Base-by-base conservation (phyloP, 2,797 vertebrate genomes). In the Iguana delicatissima region DNA sequence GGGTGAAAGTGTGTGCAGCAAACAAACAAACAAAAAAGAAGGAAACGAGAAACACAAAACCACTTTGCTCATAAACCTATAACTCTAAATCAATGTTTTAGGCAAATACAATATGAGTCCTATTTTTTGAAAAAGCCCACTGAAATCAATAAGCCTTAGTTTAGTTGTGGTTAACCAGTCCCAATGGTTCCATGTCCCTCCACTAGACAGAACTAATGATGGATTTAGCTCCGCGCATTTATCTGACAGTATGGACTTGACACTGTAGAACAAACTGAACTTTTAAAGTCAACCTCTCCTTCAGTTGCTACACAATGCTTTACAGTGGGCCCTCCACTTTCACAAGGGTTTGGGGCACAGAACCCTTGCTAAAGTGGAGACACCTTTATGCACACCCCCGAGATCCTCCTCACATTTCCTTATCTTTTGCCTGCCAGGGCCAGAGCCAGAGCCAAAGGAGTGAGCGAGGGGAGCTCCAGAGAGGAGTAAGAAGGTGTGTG, bases 1-100 rank as follows among this genome's bases (percentile, higher is more conserved):
- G 93, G 94, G 91, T 93, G 91, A 94, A 94, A 94, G 90, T 81
- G 42, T 79, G 89, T 83, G 79, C 6, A 32, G 90, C 87, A 94
- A 95, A 93, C 88, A 93, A 95, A 38, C 69, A 89, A 80, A 5
- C 0, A 8, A 57, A 26, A 46, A 92, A 76, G 80, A 67, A 91
- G 89, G 10, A 26, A 46, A 46, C 24, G 3, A 20, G 38, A 24
- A 79, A 79, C 4, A 50, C 88, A 95, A 94, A 89, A 76, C 69
- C 91, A 77, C 16, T 42, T 77, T 80, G 42, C 42, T 46, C 38
- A 89, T 5, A n/a, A 80, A 67, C 87, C 89, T 83, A 62, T 50
- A 94, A 77, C 89, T 89, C 84, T 94, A 80, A 83, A 84, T 94
- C 93, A 92, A 32, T 14, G 10, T 73, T 24, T 14, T 74, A 35